Base-by-base conservation (phyloP, 2,113 vertebrate genomes). In the Pogona vitticeps region DNA sequence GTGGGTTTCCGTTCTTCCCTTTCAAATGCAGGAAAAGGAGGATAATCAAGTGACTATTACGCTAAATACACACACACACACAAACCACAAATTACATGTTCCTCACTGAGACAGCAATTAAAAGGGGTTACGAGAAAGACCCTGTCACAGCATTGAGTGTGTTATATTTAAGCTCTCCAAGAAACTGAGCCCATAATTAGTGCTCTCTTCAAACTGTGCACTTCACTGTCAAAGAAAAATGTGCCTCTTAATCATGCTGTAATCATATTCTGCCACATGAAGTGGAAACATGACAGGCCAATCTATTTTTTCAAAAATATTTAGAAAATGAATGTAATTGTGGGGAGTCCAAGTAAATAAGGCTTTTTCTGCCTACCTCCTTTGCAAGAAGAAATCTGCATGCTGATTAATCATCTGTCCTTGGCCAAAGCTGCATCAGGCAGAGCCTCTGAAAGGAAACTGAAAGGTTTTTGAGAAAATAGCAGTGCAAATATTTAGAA, bases 341-440 rank as follows among this genome's bases (percentile, higher is more conserved):
- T 83, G 79, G 63, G 71, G 52, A 90, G 33, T 18, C 92, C 89
- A 91, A 93, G 92, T 92, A 91, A 91, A 90, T 88, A 86, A 90
- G 61, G 31, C 36, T 42, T 92, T 90, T 91, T 90, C 83, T 90
- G 67, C 83, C 76, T 6, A 28, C 15, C 85, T 84, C 83, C 71
- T 89, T 92, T 31, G 18, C 58, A 87, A 63, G 87, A 81, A 87
- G 31, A 13, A 75, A 38, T 92, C 68, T 61, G n/a, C 91, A 86
- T 90, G 91, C 89, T 89, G 87, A 2, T 79, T 86, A 82, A 93
- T 91, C 92, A 76, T 83, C 81, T 87, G 70, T 88, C 87, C 87
- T 82, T 89, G 31, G 78, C 59, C 83, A 73, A 78, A 59, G 13
- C 59, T 86, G n/a, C 20, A 0, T 33, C 20, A 33, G 15, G 15